phyloP scores from a whole-genome alignment of 2,888 invertebrate genomes.

The Panzeria rudis region DNA sequence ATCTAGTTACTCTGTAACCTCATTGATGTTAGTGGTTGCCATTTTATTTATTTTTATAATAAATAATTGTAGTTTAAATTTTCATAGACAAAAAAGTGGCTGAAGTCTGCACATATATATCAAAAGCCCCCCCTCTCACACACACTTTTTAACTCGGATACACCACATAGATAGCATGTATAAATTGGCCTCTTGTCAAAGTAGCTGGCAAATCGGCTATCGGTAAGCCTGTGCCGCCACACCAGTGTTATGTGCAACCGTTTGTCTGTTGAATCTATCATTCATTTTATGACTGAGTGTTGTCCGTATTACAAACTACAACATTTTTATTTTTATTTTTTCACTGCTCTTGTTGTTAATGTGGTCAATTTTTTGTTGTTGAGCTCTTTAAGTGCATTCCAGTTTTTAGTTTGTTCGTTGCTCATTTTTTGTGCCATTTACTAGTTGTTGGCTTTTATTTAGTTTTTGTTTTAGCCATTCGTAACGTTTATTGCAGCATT shows the following conservation, averaged over 20 bases:
- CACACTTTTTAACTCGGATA: too few species aligned
- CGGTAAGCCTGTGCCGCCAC: not conserved
- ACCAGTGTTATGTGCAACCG: not conserved
- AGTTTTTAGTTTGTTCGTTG: conserved; percentile 48
- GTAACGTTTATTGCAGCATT: conserved; percentile 47
- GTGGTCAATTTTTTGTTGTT: conserved; percentile 59
- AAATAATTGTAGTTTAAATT: too few species aligned
- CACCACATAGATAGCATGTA: conserved; percentile 6
- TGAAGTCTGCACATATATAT: not conserved
- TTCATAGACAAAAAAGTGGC: not conserved
- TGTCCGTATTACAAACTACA: conserved; percentile 29
- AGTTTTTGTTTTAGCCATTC: conserved; percentile 20
- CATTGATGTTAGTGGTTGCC: too few species aligned
- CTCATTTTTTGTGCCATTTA: conserved; percentile 45
- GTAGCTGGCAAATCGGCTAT: conserved; percentile 1
- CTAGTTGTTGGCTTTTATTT: conserved; percentile 49
- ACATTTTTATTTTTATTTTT: conserved; percentile 29
- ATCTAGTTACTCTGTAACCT: too few species aligned
- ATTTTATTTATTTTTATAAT: too few species aligned
- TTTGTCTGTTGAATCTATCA: conserved; percentile 20
- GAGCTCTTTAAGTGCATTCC: conserved; percentile 49
- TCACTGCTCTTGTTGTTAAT: conserved; percentile 53
- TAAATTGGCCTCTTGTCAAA: too few species aligned
- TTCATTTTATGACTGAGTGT: conserved; percentile 22
- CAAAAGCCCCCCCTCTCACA: not conserved